A percentile compares a stretch with the other conserved stretches of the same genome.
Conservation (phyloP, 2,888 invertebrate genomes). For the Diarsia rubi region DNA sequence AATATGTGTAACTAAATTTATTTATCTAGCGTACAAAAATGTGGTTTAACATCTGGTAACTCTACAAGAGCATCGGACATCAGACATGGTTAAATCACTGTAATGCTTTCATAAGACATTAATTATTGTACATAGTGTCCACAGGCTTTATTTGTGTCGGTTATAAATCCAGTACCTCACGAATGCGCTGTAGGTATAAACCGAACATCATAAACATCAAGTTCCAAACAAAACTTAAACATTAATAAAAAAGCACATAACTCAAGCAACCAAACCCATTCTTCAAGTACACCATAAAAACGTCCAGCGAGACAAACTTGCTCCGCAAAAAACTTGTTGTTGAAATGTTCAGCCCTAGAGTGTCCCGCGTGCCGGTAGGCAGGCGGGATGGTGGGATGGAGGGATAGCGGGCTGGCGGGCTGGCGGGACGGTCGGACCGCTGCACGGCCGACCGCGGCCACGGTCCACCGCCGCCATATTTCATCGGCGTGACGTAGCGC, state of each 20-base stretch:
- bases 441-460: constrained; percentile 28
- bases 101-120: background rate
- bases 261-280: constrained; percentile 47
- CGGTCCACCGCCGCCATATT: constrained; percentile 60
- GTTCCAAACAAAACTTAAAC: constrained; percentile 29
- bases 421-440: constrained; percentile 26
- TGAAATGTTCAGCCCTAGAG: constrained; percentile 53
- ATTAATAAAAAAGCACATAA: constrained; percentile 44
- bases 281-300: constrained; percentile 50
- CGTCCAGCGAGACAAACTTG: constrained; percentile 34
- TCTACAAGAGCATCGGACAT: background rate
- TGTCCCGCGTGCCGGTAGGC: constrained; percentile 9
- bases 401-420: constrained; percentile 23
- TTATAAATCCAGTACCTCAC: background rate
- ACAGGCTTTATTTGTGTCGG: background rate
- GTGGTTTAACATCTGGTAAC: background rate
- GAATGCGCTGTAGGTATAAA: background rate
- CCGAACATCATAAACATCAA: constrained; percentile 5
- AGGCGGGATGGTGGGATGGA: constrained; percentile 25
- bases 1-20: background rate
- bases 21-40: background rate
- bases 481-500: constrained; percentile 60
- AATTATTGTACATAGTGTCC: background rate
- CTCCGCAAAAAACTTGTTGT: constrained; percentile 30
- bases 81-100: background rate